Percentiles rank a stretch among this genome's conserved stretches.
Conservation (phyloP, 1,140 invertebrate genomes). For the Drosophila nigrodunni region DNA sequence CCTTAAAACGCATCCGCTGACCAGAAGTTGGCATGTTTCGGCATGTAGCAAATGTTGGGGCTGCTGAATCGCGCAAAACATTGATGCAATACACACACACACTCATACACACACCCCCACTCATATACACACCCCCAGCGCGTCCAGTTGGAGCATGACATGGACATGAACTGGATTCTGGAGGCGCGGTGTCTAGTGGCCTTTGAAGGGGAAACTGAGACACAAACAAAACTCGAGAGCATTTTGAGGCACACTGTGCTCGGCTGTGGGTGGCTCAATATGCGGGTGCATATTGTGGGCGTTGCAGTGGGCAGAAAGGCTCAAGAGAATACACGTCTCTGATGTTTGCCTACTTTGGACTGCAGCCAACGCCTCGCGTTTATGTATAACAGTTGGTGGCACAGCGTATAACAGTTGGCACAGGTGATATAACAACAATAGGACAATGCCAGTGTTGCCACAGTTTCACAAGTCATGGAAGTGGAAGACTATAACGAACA, state of each 20-base stretch:
- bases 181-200: background rate
- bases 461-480: no score
- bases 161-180: background rate
- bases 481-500: no score
- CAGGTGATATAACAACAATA: background rate
- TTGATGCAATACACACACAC: constrained; percentile 24
- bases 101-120: background rate
- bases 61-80: constrained; percentile 19
- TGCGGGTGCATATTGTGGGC: background rate
- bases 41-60: background rate
- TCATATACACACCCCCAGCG: background rate
- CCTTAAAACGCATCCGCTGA: background rate
- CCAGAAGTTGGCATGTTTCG: background rate
- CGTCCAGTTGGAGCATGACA: background rate
- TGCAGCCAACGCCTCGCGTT: constrained; percentile 18
- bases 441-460: no score
- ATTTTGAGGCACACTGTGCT: background rate
- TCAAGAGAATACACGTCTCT: background rate
- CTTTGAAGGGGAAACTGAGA: constrained; percentile 1
- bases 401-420: constrained; percentile 33
- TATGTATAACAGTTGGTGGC: constrained; percentile 32
- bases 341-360: background rate
- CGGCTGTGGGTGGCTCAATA: background rate
- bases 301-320: background rate
- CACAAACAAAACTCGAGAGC: constrained; percentile 33